Base-by-base conservation (phyloP, 2,113 vertebrate species). In the Furnarius figulus region DNA sequence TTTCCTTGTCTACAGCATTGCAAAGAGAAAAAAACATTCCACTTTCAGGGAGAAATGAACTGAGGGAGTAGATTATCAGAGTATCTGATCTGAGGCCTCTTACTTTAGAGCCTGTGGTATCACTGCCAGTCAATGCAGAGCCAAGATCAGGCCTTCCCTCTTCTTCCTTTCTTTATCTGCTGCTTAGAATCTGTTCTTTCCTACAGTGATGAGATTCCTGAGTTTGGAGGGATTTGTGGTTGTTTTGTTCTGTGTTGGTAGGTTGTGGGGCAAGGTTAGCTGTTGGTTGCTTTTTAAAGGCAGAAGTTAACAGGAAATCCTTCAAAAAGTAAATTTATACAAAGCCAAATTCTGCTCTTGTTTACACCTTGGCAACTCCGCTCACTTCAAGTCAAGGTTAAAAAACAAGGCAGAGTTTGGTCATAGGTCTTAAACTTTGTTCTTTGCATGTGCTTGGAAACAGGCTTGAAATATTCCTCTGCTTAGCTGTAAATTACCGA, bases 331-430 rank as follows among this genome's bases (percentile, higher is more conserved):
- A 65, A 85, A 65, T 74, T 52, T 40, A 4, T 2, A 46, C 25
- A 30, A 70, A 84, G 90, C 55, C 61, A 75, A 75, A 87, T 81
- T 92, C 89, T 89, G 65, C 20, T 90, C 82, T 81, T 90, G 47
- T 86, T 94, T 86, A 68, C 46, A 70, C 49, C 71, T 79, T 89
- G 89, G 71, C 63, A 82, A 49, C 50, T 77, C 72, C 1, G 2
- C 46, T 89, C 24, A 7, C 18, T 84, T 89, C 76, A 72, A 61
- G n/a, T 53, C 61, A 79, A 81, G 39, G 37, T 40, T 84, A 33
- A 90, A 75, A 86, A 90, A 89, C 65, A 90, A 78, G 73, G 73
- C 73, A 93, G 65, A 53, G 28, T 75, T 90, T 92, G 55, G 68
- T 67, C 39, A 35, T 21, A 72, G n/a, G 37, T 84, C 76, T 61